A percentile compares a stretch with the other conserved stretches of the same genome.
These are phyloP conservation scores for Pangasianodon gigas DNA, from an alignment of 2,113 vertebrate genomes.

Conservation along the genomic window DNA sequence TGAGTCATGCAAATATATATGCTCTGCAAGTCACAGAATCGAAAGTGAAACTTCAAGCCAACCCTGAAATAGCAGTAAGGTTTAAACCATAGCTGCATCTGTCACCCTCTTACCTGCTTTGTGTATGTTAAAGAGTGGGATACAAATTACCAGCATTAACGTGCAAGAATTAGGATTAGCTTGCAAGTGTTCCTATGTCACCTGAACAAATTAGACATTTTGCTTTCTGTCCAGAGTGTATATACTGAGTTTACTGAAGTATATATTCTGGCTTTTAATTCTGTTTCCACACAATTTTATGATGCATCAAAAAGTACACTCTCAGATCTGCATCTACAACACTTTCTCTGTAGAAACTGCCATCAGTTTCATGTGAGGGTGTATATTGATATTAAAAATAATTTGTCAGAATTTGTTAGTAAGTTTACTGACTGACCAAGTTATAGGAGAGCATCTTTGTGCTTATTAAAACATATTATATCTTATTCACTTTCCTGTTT, in stretches of 20 bases:
- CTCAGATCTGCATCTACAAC: background rate
- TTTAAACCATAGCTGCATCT: conserved; percentile 26
- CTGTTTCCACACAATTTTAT: background rate
- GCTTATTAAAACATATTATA: conserved; percentile 12
- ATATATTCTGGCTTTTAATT: background rate
- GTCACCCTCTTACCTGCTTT: background rate
- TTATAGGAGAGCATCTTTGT: background rate
- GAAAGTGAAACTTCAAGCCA: conserved; percentile 46
- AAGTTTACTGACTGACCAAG: background rate
- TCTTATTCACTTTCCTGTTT: background rate
- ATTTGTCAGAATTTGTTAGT: background rate
- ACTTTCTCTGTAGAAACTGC: background rate
- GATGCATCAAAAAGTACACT: background rate
- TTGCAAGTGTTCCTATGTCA: background rate
- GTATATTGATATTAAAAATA: background rate
- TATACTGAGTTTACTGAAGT: background rate
- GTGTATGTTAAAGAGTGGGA: background rate
- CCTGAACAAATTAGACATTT: background rate
- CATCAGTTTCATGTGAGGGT: background rate
- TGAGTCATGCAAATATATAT: conserved; percentile 38
- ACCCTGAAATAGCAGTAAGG: background rate
- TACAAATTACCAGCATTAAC: background rate
- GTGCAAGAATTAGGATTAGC: background rate
- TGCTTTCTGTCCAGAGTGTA: background rate
- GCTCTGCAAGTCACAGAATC: conserved; percentile 6